A percentile compares a stretch with the other conserved stretches of the same genome.
Conservation (phyloP, 2,888 invertebrate species). For the Synanthedon andrenaeformis region DNA sequence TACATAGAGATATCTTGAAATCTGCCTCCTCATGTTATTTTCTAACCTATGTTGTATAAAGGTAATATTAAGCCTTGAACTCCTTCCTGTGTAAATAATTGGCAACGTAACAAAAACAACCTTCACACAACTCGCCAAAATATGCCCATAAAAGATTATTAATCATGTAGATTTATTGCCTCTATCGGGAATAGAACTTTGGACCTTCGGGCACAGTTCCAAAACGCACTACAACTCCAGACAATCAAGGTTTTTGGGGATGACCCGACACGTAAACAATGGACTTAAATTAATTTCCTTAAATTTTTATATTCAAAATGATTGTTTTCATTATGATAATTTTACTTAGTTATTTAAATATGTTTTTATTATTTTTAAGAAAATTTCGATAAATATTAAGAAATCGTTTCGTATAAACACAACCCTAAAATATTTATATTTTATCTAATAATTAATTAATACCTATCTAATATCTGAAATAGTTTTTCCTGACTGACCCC, state of each 20-base stretch:
- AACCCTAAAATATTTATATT: too few relatives aligned
- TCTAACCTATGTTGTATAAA: too few relatives aligned
- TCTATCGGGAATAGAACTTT: slow-evolving; percentile 6
- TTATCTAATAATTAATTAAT: too few relatives aligned
- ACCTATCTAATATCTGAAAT: too few relatives aligned
- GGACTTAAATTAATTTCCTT: background rate
- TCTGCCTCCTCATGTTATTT: too few relatives aligned
- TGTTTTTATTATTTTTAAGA: too few relatives aligned
- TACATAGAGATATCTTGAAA: too few relatives aligned
- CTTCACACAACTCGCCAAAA: background rate
- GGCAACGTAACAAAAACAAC: background rate
- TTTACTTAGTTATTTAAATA: too few relatives aligned
- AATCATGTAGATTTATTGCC: slow-evolving; percentile 3
- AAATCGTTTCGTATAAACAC: too few relatives aligned
- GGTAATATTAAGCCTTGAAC: background rate
- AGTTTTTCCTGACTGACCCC: too few relatives aligned
- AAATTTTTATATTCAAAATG: too few relatives aligned
- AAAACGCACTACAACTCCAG: slow-evolving; percentile 1
- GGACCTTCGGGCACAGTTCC: slow-evolving; percentile 14
- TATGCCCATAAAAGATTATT: slow-evolving; percentile 1
- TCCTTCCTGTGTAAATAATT: background rate
- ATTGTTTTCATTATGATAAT: background rate
- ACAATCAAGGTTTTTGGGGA: background rate
- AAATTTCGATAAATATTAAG: too few relatives aligned
- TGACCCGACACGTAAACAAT: background rate